These are phyloP conservation scores for Holcopasites calliopsidis DNA, from an alignment of 1,140 invertebrate genomes.

Conservation along the genomic window DNA sequence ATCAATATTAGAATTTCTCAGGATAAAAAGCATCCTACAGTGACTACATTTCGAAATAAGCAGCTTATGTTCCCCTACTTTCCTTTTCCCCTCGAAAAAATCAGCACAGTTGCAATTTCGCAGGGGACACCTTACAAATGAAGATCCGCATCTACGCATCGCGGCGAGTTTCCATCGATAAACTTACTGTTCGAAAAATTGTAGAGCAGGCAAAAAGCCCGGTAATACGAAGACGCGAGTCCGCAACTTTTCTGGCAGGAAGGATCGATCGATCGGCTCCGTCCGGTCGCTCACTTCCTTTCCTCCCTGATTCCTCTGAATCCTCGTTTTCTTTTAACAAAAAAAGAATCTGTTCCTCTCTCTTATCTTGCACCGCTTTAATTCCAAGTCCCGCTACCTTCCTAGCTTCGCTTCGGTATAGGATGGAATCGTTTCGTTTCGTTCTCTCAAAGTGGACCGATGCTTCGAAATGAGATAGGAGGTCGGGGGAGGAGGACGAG, in stretches of 20 bases:
- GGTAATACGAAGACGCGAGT: not conserved
- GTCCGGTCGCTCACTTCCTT: constrained; percentile 41
- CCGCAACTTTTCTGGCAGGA: constrained; percentile 40
- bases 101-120: no score
- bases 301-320: constrained; percentile 7
- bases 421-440: constrained; percentile 50
- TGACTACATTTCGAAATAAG: no score
- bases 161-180: not conserved
- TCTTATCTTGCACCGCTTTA: constrained; percentile 30
- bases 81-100: no score
- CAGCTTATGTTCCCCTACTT: no score
- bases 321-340: constrained; percentile 29
- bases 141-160: no score
- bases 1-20: no score
- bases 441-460: constrained; percentile 17
- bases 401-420: constrained; percentile 35
- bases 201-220: constrained; percentile 1
- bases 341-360: constrained; percentile 19
- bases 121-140: no score
- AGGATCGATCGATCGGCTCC: constrained; percentile 56
- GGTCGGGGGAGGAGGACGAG: constrained; percentile 15
- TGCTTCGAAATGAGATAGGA: constrained; percentile 10
- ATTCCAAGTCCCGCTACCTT: constrained; percentile 27
- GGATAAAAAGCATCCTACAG: no score
- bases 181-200: not conserved